Percentiles rank a stretch among this genome's conserved stretches.
Conservation (phyloP, 1,140 invertebrate genomes). For the Danaus plexippus region DNA sequence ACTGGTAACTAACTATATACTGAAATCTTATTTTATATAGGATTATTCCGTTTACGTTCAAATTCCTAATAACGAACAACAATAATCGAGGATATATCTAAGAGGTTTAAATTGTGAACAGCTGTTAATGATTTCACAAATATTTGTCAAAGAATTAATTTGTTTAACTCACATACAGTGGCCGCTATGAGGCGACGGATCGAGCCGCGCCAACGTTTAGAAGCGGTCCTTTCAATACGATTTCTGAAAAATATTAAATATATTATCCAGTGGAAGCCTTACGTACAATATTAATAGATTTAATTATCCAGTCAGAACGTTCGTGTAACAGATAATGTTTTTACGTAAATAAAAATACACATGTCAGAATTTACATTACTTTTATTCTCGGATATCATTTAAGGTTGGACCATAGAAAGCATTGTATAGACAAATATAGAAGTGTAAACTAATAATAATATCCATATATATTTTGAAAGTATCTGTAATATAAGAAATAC, state of each 20-base stretch:
- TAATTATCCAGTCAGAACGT: background rate
- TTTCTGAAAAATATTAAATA: slow-evolving; percentile 44
- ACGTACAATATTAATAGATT: background rate
- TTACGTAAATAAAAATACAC: background rate
- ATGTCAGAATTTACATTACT: background rate
- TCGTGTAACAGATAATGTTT: slow-evolving; percentile 1
- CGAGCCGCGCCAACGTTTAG: slow-evolving; percentile 58
- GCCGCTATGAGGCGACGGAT: slow-evolving; percentile 45
- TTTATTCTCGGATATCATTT: background rate
- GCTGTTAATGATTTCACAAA: background rate
- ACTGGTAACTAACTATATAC: background rate
- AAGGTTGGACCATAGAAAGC: background rate
- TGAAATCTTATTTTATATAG: background rate
- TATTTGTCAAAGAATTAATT: background rate
- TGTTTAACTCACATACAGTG: slow-evolving; percentile 43
- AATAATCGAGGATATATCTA: background rate
- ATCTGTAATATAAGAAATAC: too few relatives aligned
- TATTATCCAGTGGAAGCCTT: background rate
- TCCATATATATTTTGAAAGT: too few relatives aligned
- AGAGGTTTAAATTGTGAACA: background rate
- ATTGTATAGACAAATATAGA: background rate
- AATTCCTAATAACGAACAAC: background rate
- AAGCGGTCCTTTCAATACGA: slow-evolving; percentile 53
- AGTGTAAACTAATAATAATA: too few relatives aligned
- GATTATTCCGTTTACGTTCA: too few relatives aligned